phyloP scores from a whole-genome alignment of 2,113 vertebrate genomes.

The Dicrurus megarhynchus region DNA sequence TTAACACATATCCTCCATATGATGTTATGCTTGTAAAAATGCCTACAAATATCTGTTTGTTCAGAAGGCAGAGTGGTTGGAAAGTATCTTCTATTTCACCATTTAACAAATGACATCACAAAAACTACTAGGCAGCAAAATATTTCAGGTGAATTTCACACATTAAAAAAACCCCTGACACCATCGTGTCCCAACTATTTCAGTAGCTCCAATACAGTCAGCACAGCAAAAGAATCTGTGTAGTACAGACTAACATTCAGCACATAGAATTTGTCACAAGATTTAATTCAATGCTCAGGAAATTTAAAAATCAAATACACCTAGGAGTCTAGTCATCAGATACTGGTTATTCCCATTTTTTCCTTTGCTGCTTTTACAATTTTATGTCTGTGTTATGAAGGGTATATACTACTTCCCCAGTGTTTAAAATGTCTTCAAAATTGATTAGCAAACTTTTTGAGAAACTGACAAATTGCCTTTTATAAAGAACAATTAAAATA shows the following conservation, averaged over 20 bases:
- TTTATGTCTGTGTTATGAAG: neutral
- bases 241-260: neutral
- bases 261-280: neutral
- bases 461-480: neutral
- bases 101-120: neutral
- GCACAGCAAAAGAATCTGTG: neutral
- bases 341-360: neutral
- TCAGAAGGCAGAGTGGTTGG: neutral
- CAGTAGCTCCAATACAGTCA: neutral
- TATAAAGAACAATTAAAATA: neutral
- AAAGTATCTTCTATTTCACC: neutral
- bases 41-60: neutral
- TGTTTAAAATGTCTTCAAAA: neutral
- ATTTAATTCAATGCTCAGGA: neutral
- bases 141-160: neutral
- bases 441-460: neutral
- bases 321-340: neutral
- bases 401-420: neutral
- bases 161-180: neutral
- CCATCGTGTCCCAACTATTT: rapidly evolving
- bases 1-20: neutral
- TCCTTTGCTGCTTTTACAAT: neutral
- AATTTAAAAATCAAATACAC: neutral
- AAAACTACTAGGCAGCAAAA: neutral
- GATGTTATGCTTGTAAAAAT: neutral